A percentile compares a stretch with the other conserved stretches of the same genome.
Evolutionary conservation across 2,113 vertebrate species (phyloP).

Genomic region (Hylia prasina): DNA sequence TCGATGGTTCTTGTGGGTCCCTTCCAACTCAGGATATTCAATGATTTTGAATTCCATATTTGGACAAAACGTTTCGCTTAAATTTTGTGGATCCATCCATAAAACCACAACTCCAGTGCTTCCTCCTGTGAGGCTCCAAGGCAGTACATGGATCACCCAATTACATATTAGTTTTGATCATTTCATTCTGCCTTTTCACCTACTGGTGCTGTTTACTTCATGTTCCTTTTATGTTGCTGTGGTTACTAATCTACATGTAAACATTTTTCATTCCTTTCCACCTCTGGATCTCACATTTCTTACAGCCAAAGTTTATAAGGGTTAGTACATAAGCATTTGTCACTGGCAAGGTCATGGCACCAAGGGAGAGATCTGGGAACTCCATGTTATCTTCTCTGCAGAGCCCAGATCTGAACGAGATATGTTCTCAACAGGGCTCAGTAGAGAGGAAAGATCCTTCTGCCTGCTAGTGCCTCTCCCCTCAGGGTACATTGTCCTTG

Average conservation of each 20-base stretch:
- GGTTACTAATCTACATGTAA: background rate
- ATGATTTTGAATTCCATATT: background rate
- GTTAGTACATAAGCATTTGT: background rate
- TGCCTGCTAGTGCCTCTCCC: background rate
- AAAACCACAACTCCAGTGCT: background rate
- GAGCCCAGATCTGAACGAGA: background rate
- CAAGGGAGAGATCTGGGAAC: background rate
- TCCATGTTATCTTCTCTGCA: background rate
- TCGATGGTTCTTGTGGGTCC: too few relatives aligned
- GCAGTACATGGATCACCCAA: background rate
- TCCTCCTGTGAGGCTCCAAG: background rate
- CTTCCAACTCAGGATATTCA: background rate
- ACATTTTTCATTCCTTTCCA: background rate
- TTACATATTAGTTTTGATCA: background rate
- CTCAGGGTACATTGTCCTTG: background rate
- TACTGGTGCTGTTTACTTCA: background rate
- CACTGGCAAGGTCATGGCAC: background rate
- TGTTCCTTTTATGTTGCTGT: background rate
- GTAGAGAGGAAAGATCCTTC: background rate
- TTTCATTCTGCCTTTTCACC: background rate
- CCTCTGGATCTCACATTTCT: background rate
- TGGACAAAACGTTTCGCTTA: background rate
- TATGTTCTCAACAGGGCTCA: background rate
- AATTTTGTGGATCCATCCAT: background rate
- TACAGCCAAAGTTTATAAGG: background rate